A percentile compares a stretch with the other conserved stretches of the same genome.
Evolutionary conservation across 53 echinoderm and acorn worm genomes (phyloP).

Genomic region (Henricia sp.): DNA sequence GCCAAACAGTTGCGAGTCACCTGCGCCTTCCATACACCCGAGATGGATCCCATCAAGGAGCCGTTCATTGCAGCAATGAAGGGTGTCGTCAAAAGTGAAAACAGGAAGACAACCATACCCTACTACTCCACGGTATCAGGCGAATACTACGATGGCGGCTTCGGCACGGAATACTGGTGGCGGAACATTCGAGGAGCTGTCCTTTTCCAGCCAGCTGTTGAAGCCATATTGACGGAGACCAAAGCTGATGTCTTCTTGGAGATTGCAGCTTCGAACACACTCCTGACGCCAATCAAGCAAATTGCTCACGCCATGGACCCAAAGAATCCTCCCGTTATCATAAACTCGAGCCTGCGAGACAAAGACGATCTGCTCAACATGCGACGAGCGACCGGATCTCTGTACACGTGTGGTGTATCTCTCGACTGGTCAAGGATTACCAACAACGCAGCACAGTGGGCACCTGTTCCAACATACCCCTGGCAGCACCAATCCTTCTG

Average conservation of each 20-base stretch:
- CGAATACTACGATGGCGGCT: slow-evolving; percentile 78
- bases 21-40: slow-evolving; percentile 92
- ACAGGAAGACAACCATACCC: slow-evolving; percentile 61
- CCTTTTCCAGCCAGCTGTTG: slow-evolving; percentile 81
- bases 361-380: slow-evolving; percentile 73
- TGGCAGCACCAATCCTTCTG: slow-evolving; percentile 90
- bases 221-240: slow-evolving; percentile 70
- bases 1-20: slow-evolving; percentile 89
- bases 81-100: slow-evolving; percentile 69
- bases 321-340: slow-evolving; percentile 65
- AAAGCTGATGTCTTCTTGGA: slow-evolving; percentile 81
- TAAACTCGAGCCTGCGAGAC: slow-evolving; percentile 74
- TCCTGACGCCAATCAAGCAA: slow-evolving; percentile 77
- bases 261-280: slow-evolving; percentile 82
- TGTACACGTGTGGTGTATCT: slow-evolving; percentile 68
- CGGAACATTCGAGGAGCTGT: slow-evolving; percentile 87
- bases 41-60: slow-evolving; percentile 91
- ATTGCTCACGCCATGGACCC: slow-evolving; percentile 73
- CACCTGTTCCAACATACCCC: slow-evolving; percentile 80
- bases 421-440: slow-evolving; percentile 78
- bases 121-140: slow-evolving; percentile 90
- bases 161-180: slow-evolving; percentile 91
- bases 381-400: slow-evolving; percentile 68
- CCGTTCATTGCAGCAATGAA: slow-evolving; percentile 80
- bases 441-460: slow-evolving; percentile 71